Base-by-base conservation (phyloP, 2,113 vertebrate genomes). In the Nematolebias whitei region DNA sequence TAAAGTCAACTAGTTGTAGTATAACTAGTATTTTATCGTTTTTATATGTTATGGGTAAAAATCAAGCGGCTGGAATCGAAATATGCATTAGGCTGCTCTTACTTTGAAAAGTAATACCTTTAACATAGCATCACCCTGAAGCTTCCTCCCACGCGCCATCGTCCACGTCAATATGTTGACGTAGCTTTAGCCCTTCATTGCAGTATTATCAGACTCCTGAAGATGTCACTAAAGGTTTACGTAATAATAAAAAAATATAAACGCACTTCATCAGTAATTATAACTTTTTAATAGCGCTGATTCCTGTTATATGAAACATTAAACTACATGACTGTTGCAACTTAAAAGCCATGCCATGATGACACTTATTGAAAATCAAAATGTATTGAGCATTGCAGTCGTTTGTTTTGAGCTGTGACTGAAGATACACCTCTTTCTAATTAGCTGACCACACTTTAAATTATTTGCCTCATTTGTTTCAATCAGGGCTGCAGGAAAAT, bases 401-500 rank as follows among this genome's bases (percentile, higher is more conserved):
- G 29, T 80, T 74, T 83, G 19, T 86, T 82, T 75, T 55, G 48
- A 70, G 64, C 54, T 57, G 69, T 65, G 58, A 76, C 71, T 63
- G 10, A 16, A 70, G 60, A 71, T 55, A 75, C 56, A 53, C 44
- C 29, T 66, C 29, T 48, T 60, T 45, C 49, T 12, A 22, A 60
- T 70, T 68, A 85, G 82, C 35, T 59, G 67, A 68, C 63, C 57
- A 55, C 72, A 63, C 68, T 71, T 82, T 38, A 39, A 80, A 79
- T 86, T 72, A 87, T 82, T 71, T 83, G 82, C 74, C 85, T 85
- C 80, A 88, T 90, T 90, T 84, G 72, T 87, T 86, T 84, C 70
- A 90, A 82, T 88, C 82, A 84, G 67, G 63, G 80, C 76, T 22
- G 60, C 23, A 61, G 19, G 44, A 19, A 9, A 64, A 61, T 53